Base-by-base conservation (phyloP, 2,888 invertebrate genomes). In the Caradrina clavipalpis region DNA sequence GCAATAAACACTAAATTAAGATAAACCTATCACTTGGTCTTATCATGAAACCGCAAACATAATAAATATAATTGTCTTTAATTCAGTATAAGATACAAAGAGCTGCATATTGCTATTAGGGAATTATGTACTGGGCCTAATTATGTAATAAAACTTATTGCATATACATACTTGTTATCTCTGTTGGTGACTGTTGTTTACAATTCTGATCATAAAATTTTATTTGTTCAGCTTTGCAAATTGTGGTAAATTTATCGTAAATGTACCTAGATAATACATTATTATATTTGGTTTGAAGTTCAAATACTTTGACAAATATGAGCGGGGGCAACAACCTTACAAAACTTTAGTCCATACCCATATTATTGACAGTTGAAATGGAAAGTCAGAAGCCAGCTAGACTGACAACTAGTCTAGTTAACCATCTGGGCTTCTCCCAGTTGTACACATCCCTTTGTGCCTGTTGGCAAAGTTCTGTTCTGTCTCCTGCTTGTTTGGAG, bases 141-240 rank as follows among this genome's bases (percentile, higher is more conserved):
- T 55, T 60, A 47, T 15, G 11, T 39, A 11, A 56, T 39, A 11
- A 49, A n/a, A 51, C n/a, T 17, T 19, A 63, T 35, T 39, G n/a
- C 49, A 21, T 53, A 49, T 31, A 55, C 31, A 35, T 31, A 35
- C 49, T 15, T 42, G 19, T 58, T 67, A 67, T 58, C 57, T 66
- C 19, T 49, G 22, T 11, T 13, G 26, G 13, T 2, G 2, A 57
- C 15, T 51, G 21, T 51, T 22, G 49, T 58, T 66, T 61, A 19
- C 19, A 59, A 39, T 39, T 57, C 47, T 49, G 69, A 49, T 73
- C 26, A 54, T 21, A 1, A 26, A n/a, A 7, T 53, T 21, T 60
- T 71, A 61, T 75, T 65, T 60, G 71, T 65, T 71, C 71, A 75
- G 65, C 56, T 64, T 76, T 57, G 22, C 7, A 1, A 53, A 22